These are phyloP conservation scores for Phylloscopus trochiloides DNA, from an alignment of 2,113 vertebrate genomes.

Conservation along the genomic window DNA sequence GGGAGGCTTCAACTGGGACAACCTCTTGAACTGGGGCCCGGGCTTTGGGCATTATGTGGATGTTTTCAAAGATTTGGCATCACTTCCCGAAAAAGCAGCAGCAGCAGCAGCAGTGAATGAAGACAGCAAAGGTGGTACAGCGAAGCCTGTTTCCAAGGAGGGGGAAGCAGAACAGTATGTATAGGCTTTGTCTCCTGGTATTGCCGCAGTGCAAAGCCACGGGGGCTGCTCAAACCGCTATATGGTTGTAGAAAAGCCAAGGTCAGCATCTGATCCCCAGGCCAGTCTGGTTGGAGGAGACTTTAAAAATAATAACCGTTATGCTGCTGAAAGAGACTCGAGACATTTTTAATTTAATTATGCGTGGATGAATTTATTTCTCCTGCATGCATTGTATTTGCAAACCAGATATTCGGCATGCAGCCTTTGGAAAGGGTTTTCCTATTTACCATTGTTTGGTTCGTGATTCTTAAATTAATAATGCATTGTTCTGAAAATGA, in stretches of 20 bases:
- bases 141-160: conserved; percentile 83
- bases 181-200: conserved; percentile 73
- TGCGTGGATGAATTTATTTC: conserved; percentile 62
- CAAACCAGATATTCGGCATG: conserved; percentile 69
- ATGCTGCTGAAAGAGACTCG: conserved; percentile 79
- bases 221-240: conserved; percentile 20
- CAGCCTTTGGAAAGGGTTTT: conserved; percentile 58
- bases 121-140: conserved; percentile 84
- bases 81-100: conserved; percentile 87
- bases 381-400: conserved; percentile 74
- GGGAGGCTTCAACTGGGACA: conserved; percentile 95
- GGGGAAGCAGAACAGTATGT: conserved; percentile 94
- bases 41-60: conserved; percentile 97
- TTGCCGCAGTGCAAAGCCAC: not conserved
- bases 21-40: conserved; percentile 96
- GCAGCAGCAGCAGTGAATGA: conserved; percentile 77
- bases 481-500: conserved; percentile 55
- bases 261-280: conserved; percentile 57
- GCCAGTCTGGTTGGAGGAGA: conserved; percentile 71
- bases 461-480: conserved; percentile 69
- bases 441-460: conserved; percentile 66
- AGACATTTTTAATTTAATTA: conserved; percentile 71
- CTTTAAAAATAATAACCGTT: conserved; percentile 73
- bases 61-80: conserved; percentile 96
- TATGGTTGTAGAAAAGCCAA: conserved; percentile 36